Conservation (phyloP, 2,113 vertebrate genomes). For the Nycticorax nycticorax region DNA sequence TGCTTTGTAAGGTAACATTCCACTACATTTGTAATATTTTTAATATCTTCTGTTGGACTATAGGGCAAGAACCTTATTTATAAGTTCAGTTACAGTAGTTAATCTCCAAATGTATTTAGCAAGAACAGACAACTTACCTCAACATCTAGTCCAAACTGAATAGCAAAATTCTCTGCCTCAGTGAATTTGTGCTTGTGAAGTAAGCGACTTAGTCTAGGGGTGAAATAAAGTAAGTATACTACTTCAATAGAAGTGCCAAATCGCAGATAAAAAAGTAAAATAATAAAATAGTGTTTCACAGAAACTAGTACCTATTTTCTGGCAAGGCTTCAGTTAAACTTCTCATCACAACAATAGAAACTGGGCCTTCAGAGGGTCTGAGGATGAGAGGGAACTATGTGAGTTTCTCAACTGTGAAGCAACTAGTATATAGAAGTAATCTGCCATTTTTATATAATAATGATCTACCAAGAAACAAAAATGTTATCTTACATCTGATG, state of each 20-base stretch:
- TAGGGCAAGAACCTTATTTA: background rate
- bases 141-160: slow-evolving; percentile 91
- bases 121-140: slow-evolving; percentile 75
- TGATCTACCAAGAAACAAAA: slow-evolving; percentile 3
- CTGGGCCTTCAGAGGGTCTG: slow-evolving; percentile 69
- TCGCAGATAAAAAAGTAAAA: background rate
- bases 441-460: background rate
- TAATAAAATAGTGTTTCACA: background rate
- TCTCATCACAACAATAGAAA: slow-evolving; percentile 83
- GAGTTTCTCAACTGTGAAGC: background rate
- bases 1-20: background rate
- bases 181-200: slow-evolving; percentile 94
- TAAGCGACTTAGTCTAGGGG: slow-evolving; percentile 87
- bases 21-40: background rate
- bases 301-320: slow-evolving; percentile 87
- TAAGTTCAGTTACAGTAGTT: background rate
- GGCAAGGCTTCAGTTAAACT: slow-evolving; percentile 95
- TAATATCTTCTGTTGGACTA: background rate
- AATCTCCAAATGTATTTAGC: background rate
- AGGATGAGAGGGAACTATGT: background rate
- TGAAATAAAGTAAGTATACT: background rate
- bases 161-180: slow-evolving; percentile 93
- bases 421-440: background rate
- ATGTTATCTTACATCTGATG: slow-evolving; percentile 77
- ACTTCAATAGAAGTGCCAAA: background rate